Evolutionary conservation across 1,140 invertebrate species (phyloP), one percentile per base, ranked within the genome.

Genomic region (Batillaria attramentaria): DNA sequence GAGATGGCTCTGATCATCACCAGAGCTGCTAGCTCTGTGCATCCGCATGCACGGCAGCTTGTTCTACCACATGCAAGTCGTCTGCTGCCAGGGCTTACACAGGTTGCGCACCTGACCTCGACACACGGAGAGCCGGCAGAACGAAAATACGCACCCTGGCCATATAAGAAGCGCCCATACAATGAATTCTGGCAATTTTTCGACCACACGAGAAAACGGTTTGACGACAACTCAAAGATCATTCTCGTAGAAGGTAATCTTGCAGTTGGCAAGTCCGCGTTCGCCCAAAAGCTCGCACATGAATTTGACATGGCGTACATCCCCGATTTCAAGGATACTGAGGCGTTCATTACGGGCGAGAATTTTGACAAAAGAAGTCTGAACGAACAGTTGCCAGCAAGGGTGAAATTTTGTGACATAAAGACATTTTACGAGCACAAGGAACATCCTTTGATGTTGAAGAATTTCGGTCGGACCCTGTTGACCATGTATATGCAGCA

Each of bases 241-340:
- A 82, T 89, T 37, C 28, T 86, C 18, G 81, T 89, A 35, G 88
- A 89, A 68, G 88, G 88, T 43, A 87, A 86, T 78, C 70, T 88
- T 0, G 87, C 80, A 16, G 79, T 84, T 0, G 86, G 85, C 1
- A 88, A 89, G 77, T 79, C 84, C 0, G 83, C 79, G 60, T 85
- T 89, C 72, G 88, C 78, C 13, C 81, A 87, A 68, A 81, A 86
- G 70, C 31, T 89, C 41, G 87, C 88, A 3, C 79, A 87, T 35
- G 82, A 86, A 50, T 89, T 89, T 72, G 84, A 86, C 65, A 79
- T 89, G 77, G 57, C 76, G 42, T 87, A 84, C 62, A 57, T 88
- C 35, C 86, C 85, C 33, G 85, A 85, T 50, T 18, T 81, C 24
- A 62, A 33, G 3, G 75, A 80, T 39, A 46, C 70, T 16, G 81